Conservation (phyloP, 2,113 vertebrate species). For the Pterocles orientalis region DNA sequence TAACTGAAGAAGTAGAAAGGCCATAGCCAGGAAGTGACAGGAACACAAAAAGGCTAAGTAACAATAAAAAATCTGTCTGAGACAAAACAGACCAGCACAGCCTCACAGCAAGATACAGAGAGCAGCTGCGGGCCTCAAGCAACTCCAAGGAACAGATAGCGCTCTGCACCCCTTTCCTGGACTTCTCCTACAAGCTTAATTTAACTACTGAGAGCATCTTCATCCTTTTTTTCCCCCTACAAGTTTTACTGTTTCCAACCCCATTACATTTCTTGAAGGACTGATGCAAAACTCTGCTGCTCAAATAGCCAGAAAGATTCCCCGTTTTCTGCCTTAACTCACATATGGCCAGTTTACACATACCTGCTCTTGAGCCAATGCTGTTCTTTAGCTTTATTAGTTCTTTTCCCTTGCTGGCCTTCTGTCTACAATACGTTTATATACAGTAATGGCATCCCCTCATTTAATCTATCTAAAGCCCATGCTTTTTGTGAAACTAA, state of each 20-base stretch:
- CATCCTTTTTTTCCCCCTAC: not conserved
- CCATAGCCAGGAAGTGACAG: slow-evolving; percentile 23
- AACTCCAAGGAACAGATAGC: not conserved
- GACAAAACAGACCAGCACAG: not conserved
- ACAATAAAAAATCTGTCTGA: not conserved
- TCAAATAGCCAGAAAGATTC: not conserved
- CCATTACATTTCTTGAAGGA: not conserved
- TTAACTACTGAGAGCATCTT: not conserved
- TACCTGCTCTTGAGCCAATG: not conserved
- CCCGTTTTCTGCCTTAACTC: not conserved
- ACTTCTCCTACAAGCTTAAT: not conserved
- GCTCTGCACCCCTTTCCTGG: not conserved
- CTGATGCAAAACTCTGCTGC: not conserved
- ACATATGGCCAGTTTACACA: not conserved
- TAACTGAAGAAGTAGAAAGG: not conserved
- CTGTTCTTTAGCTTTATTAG: not conserved
- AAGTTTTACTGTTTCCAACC: not conserved
- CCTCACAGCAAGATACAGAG: not conserved
- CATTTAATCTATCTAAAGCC: not conserved
- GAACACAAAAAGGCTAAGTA: not conserved
- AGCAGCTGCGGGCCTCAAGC: not conserved
- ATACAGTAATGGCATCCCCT: not conserved
- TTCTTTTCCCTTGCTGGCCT: not conserved
- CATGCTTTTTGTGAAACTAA: not conserved
- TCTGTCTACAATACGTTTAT: not conserved